Evolutionary conservation across 1,140 invertebrate species (phyloP), one percentile per base, ranked within the genome.

Genomic region (Dinoponera quadriceps): DNA sequence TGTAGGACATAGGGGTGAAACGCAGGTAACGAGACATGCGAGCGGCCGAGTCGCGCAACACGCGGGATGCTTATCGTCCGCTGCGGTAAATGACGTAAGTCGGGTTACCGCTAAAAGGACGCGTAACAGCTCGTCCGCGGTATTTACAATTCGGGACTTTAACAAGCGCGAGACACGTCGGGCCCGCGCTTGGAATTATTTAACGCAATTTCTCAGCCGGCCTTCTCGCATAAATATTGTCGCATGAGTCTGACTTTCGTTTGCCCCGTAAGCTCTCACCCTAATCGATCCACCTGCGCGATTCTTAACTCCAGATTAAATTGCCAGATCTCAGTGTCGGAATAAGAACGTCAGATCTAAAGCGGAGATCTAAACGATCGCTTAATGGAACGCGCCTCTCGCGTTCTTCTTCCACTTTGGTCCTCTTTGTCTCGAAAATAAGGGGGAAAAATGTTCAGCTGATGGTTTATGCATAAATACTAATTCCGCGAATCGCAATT

Each of bases 1-100:
- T 81, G 49, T 69, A 69, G 74, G 29, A 66, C 75, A 78, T 60
- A 60, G 38, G 75, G 65, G 27, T 60, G 18, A 85, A 75, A 84
- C 25, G 80, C 7, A 33, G 33, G 29, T 82, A 49, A 75, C 55
- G 25, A 85, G 22, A 49, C 25, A 74, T 66, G 44, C 54, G 51
- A 75, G 22, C 7, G 38, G 38, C 13, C 25, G 27, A 29, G 27
- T 51, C 75, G 29, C 60, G 44, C 65, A 65, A 33, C 38, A 27
- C 29, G 18, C 38, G 29, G 66, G 29, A 65, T 59, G 54, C 59
- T 85, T 75, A 83, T 68, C 60, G 60, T 33, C 48, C 25, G 2
- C 33, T 38, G n/a, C 59, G 54, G 33, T 20, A 54, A 66, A 9
- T 33, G 20, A 25, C n/a, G 20, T 3, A 86, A 86, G 48, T 48